phyloP scores from a whole-genome alignment of 2,113 vertebrate genomes.

The Trichomycterus rosablanca region DNA sequence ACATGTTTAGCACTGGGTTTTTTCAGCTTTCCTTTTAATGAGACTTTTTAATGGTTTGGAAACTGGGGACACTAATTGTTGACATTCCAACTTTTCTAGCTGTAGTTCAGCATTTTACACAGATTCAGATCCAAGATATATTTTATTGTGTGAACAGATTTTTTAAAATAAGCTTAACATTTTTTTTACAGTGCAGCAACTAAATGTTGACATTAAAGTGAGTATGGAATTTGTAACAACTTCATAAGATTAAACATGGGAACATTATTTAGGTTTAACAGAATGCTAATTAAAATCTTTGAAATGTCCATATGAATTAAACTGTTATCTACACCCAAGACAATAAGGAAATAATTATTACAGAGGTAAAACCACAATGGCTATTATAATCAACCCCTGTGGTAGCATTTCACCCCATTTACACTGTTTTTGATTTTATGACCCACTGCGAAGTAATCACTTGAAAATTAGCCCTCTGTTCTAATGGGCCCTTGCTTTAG shows the following conservation, averaged over 20 bases:
- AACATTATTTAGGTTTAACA: slow-evolving; percentile 56
- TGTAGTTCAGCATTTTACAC: too few species aligned
- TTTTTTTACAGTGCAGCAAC: slow-evolving; percentile 1
- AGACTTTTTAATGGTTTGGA: too few species aligned
- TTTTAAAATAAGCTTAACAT: not conserved
- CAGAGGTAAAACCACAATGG: slow-evolving; percentile 75
- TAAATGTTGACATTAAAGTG: not conserved
- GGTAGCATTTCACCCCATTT: slow-evolving; percentile 77
- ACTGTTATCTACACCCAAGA: slow-evolving; percentile 70
- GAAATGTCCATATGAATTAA: slow-evolving; percentile 73
- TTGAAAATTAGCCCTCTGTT: slow-evolving; percentile 71
- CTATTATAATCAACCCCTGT: slow-evolving; percentile 77
- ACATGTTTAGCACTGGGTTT: too few species aligned
- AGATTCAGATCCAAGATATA: too few species aligned
- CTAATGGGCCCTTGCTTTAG: slow-evolving; percentile 65
- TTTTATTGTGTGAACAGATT: too few species aligned
- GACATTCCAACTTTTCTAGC: too few species aligned
- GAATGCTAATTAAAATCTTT: slow-evolving; percentile 72
- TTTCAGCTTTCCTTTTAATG: too few species aligned
- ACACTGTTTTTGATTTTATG: slow-evolving; percentile 75
- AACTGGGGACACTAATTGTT: too few species aligned
- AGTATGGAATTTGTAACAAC: too few species aligned
- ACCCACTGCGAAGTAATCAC: slow-evolving; percentile 77
- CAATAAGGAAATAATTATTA: slow-evolving; percentile 79
- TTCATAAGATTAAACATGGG: too few species aligned